Percentiles rank a stretch among this genome's conserved stretches.
These are phyloP conservation scores for Sternarchorhynchus goeldii DNA, from an alignment of 2,797 vertebrate species.

Conservation along the genomic window DNA sequence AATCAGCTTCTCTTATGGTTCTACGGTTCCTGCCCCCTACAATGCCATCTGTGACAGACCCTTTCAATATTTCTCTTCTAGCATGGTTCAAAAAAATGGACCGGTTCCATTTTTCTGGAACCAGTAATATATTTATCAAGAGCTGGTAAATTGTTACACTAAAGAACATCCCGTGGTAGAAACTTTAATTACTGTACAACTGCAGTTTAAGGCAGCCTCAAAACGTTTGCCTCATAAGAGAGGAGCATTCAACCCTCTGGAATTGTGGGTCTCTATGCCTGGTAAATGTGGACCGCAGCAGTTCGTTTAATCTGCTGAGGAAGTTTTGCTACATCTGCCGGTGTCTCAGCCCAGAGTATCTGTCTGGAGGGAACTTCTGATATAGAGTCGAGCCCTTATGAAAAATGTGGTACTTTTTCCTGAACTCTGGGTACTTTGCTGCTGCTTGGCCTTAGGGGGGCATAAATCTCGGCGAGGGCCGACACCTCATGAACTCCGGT, in stretches of 20 bases:
- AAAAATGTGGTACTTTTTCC: slow-evolving; percentile 77
- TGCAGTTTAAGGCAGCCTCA: too few relatives aligned
- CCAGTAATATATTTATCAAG: background rate
- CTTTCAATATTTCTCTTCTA: background rate
- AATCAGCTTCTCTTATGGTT: background rate
- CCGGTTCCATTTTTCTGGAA: background rate
- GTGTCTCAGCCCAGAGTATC: slow-evolving; percentile 69
- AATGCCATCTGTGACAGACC: background rate
- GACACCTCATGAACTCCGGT: slow-evolving; percentile 80
- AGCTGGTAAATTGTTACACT: too few relatives aligned
- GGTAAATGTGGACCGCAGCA: slow-evolving; percentile 7
- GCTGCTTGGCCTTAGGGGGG: slow-evolving; percentile 74
- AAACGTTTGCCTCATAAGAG: too few relatives aligned
- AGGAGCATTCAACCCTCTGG: too few relatives aligned
- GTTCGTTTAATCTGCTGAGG: slow-evolving; percentile 43
- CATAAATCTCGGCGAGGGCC: slow-evolving; percentile 82
- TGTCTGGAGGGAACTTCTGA: slow-evolving; percentile 74
- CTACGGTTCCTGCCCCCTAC: background rate
- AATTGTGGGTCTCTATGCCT: slow-evolving; percentile 19
- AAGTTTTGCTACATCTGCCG: slow-evolving; percentile 63
- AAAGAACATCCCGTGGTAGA: too few relatives aligned
- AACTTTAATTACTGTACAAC: too few relatives aligned
- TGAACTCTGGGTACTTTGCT: slow-evolving; percentile 73
- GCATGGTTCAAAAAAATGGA: background rate
- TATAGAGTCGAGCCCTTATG: slow-evolving; percentile 69